Conservation (phyloP, 2,113 vertebrate species). For the Calonectris borealis region DNA sequence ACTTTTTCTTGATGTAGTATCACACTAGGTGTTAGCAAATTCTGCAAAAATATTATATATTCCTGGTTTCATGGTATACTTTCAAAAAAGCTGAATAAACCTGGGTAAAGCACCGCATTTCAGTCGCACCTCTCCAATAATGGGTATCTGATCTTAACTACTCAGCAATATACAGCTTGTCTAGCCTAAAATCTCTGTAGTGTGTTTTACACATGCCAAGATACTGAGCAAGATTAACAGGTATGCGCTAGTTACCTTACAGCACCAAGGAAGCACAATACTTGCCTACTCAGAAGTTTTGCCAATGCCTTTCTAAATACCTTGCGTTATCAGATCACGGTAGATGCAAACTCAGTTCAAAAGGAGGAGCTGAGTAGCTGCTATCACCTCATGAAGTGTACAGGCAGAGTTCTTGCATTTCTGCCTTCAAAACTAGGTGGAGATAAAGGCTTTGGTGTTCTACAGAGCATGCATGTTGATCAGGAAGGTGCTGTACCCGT, state of each 20-base stretch:
- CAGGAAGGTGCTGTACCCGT: neutral
- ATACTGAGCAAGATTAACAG: neutral
- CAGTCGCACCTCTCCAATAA: neutral
- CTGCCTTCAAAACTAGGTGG: neutral
- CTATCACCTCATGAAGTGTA: neutral
- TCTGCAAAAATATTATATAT: neutral
- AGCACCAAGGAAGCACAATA: neutral
- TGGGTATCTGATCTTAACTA: neutral
- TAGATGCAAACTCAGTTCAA: neutral
- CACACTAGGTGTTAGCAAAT: neutral
- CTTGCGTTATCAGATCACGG: neutral
- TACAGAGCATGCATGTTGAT: fast-evolving
- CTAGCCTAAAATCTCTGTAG: neutral
- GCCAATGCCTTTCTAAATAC: neutral
- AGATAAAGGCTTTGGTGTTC: neutral
- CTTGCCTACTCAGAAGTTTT: neutral
- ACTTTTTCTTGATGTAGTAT: neutral
- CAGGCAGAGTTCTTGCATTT: neutral
- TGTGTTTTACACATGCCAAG: neutral
- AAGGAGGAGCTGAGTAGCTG: neutral
- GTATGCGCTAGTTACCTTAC: neutral
- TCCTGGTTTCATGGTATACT: neutral
- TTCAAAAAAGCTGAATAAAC: neutral
- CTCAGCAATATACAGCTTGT: neutral
- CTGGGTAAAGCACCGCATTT: neutral